Base-by-base conservation (phyloP, 2,797 vertebrate species). In the Manis pentadactyla region DNA sequence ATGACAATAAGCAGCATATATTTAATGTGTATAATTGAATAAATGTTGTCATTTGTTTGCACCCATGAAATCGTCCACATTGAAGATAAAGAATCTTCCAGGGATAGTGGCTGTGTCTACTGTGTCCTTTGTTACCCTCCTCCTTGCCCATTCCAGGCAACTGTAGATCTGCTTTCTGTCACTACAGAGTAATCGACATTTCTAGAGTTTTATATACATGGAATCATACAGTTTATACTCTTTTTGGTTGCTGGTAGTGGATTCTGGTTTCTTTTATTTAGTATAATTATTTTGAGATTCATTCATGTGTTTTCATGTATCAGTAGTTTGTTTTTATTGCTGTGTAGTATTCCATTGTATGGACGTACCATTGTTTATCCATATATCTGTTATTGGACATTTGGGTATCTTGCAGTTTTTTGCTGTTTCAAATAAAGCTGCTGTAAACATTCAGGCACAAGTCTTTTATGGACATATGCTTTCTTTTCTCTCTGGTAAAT, bases 401-500 rank as follows among this genome's bases (percentile, higher is more conserved):
- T 90, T 93, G 59, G 5, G 5, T 92, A 59, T 10, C 85, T 95
- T 66, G 13, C 39, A 49, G 34, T 82, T 85, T 89, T 73, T 87
- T 42, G 74, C 18, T 68, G 29, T 94, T 93, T 95, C 27, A 79
- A 63, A 25, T 46, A 86, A 87, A 82, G 34, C 19, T 59, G n/a
- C 63, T 74, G 1, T 11, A 42, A 64, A 66, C 29, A 78, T 53
- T 92, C n/a, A 79, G 7, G 18, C 21, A 21, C 5, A 81, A 51
- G 12, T 75, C 86, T 81, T 90, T 88, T 29, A 75, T 25, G 9
- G 4, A 7, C 25, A 27, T 71, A 19, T 82, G 19, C 53, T 81
- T 49, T 68, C 18, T 86, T 71, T 95, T 81, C 11, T 68, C 39
- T 95, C 79, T 73, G 37, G 8, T 75, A 61, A 92, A 42, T 96